phyloP scores from a whole-genome alignment of 2,113 vertebrate species.

The Halcyon malimbica region DNA sequence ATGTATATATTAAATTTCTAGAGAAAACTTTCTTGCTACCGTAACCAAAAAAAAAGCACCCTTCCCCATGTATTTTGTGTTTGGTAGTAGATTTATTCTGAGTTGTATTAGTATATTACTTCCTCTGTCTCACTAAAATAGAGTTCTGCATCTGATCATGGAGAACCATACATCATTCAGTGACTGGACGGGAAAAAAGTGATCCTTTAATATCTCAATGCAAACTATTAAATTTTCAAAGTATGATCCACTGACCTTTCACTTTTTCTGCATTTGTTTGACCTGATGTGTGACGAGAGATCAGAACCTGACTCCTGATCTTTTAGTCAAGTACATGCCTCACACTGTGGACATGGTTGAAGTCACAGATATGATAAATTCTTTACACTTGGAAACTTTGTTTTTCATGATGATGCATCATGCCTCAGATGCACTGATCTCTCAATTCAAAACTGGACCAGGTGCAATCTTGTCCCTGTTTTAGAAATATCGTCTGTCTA shows the following conservation, averaged over 20 bases:
- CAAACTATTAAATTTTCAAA: background rate
- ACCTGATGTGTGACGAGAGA: background rate
- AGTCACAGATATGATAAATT: background rate
- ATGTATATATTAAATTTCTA: background rate
- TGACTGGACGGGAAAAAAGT: background rate
- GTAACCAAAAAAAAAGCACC: background rate
- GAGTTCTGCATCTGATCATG: background rate
- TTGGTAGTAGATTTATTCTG: background rate
- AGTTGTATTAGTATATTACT: background rate
- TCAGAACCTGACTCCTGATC: background rate
- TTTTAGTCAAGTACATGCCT: background rate
- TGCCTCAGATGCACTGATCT: background rate
- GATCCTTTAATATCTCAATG: background rate
- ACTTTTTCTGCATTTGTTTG: background rate
- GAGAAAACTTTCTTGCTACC: background rate
- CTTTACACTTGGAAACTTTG: background rate
- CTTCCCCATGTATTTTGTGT: background rate
- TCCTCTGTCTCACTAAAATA: conserved; percentile 6
- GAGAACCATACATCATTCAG: background rate
- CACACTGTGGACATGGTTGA: background rate
- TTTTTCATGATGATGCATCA: background rate
- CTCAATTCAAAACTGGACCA: background rate
- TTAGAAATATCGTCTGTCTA: background rate
- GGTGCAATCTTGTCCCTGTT: background rate
- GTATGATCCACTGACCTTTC: background rate